Conservation (phyloP, 1,140 invertebrate genomes). For the Drosophila orosa region DNA sequence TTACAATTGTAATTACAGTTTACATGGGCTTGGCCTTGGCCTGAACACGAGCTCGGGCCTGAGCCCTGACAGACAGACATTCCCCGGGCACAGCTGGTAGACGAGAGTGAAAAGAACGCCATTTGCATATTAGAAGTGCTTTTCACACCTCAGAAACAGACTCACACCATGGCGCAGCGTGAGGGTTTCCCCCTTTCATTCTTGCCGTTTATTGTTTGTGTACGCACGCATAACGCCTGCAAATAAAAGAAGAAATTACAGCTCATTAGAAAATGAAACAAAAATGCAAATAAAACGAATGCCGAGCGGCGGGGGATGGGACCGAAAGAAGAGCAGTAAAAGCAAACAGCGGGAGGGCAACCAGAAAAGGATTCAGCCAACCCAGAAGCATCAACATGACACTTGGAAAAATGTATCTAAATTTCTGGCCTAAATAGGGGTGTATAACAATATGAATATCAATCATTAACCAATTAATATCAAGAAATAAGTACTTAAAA, state of each 20-base stretch:
- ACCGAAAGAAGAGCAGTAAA: conserved; percentile 49
- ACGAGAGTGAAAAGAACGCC: conserved; percentile 27
- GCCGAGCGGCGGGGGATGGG: conserved; percentile 45
- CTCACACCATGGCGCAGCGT: conserved; percentile 24
- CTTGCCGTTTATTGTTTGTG: conserved; percentile 66
- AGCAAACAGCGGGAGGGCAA: conserved; percentile 53
- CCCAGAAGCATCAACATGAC: conserved; percentile 19
- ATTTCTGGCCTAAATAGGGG: no score
- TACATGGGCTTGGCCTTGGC: conserved; percentile 39
- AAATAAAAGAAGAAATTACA: conserved; percentile 82
- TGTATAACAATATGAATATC: no score
- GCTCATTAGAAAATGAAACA: conserved; percentile 82
- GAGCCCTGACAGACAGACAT: conserved; percentile 23
- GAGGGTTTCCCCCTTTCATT: conserved; percentile 4
- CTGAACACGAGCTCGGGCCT: conserved; percentile 13
- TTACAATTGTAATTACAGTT: conserved; percentile 73
- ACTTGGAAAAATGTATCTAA: conserved; percentile 1
- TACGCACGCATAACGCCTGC: conserved; percentile 76
- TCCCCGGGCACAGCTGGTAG: neutral
- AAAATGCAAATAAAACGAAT: conserved; percentile 49
- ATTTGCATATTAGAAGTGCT: conserved; percentile 79
- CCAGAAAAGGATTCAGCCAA: conserved; percentile 52
- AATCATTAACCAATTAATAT: no score
- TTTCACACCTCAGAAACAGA: conserved; percentile 69
- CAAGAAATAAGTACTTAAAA: neutral